phyloP scores from a whole-genome alignment of 1,140 invertebrate species.

The Papilio polyxenes region DNA sequence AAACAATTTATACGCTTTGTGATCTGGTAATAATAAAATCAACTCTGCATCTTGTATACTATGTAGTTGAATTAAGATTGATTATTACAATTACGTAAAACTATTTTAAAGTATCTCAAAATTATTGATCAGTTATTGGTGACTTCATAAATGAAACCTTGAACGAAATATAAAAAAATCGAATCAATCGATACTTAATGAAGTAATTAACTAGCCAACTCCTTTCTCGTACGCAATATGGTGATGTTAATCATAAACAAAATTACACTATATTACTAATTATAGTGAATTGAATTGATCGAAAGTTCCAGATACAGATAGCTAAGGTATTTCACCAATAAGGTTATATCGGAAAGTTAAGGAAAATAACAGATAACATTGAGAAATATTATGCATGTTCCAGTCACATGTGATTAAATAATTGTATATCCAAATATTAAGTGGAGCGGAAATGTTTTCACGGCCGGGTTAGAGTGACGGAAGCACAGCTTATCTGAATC shows the following conservation, averaged over 20 bases:
- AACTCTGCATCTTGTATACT: too few species aligned
- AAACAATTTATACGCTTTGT: too few species aligned
- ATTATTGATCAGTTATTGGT: background rate
- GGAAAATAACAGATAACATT: constrained; percentile 10
- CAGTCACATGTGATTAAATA: background rate
- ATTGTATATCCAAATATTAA: background rate
- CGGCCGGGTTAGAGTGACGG: background rate
- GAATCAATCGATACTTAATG: background rate
- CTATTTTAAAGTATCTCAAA: background rate
- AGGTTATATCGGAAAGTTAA: constrained; percentile 15
- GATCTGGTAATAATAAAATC: too few species aligned
- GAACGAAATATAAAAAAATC: constrained; percentile 2
- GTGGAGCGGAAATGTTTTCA: constrained; percentile 4
- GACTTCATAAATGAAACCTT: background rate
- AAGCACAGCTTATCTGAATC: background rate
- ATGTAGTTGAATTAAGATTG: too few species aligned
- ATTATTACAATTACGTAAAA: background rate
- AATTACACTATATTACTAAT: constrained; percentile 3
- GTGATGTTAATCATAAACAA: constrained; percentile 10
- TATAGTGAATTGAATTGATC: background rate
- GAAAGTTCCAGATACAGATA: constrained; percentile 18
- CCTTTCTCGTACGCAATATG: background rate
- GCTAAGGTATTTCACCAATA: background rate
- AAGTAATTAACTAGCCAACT: background rate
- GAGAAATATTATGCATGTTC: constrained; percentile 1